These are phyloP conservation scores for Peromyscus californicus DNA, from an alignment of 2,113 vertebrate genomes.

Conservation along the genomic window DNA sequence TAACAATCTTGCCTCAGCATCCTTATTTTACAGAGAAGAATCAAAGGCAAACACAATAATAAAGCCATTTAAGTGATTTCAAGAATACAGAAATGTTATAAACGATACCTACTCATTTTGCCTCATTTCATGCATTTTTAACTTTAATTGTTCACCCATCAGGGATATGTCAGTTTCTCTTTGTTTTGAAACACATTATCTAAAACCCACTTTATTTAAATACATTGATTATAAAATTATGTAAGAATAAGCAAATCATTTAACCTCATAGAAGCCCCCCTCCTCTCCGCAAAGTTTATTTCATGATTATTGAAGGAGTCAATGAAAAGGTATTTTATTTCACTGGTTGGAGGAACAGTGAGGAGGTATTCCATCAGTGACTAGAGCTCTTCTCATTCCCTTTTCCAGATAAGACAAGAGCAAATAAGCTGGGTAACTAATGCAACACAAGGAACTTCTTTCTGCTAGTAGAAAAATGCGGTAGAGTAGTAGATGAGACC, in stretches of 20 bases:
- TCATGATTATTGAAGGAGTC: background rate
- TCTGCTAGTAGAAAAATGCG: background rate
- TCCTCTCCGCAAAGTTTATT: background rate
- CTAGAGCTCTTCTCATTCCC: rapidly evolving
- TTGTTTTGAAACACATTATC: background rate
- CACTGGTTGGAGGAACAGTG: background rate
- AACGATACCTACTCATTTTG: background rate
- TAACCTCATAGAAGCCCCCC: background rate
- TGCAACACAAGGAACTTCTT: background rate
- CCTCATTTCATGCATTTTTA: background rate
- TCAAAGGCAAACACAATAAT: background rate
- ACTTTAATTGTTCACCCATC: background rate
- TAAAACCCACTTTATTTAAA: background rate
- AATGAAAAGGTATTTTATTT: background rate
- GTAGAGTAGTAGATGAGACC: background rate
- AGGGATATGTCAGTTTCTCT: background rate
- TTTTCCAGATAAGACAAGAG: background rate
- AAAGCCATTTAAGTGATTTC: background rate
- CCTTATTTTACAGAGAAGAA: background rate
- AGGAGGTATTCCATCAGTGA: background rate
- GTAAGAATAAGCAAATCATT: background rate
- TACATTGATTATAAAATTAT: background rate
- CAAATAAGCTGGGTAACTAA: too few species aligned
- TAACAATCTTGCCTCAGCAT: background rate
- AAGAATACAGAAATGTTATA: background rate